These are phyloP conservation scores for Gouania willdenowi DNA, from an alignment of 2,797 vertebrate genomes.

Conservation along the genomic window DNA sequence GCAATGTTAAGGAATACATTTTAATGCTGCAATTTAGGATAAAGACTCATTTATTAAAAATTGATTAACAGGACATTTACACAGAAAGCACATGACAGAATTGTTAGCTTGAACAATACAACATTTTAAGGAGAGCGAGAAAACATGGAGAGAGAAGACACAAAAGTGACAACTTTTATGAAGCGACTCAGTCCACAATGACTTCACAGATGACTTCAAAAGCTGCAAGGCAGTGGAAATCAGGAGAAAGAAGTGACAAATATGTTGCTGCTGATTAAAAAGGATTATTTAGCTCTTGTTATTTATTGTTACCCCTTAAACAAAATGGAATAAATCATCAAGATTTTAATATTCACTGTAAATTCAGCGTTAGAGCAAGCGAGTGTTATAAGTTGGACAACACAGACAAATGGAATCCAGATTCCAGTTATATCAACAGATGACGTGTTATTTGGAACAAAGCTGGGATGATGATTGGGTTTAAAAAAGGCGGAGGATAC, in stretches of 20 bases:
- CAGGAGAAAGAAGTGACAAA: constrained; percentile 3
- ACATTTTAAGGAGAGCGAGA: constrained; percentile 37
- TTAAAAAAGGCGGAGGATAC: constrained; percentile 36
- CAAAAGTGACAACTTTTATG: constrained; percentile 52
- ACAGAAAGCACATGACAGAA: constrained; percentile 44
- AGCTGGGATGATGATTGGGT: constrained; percentile 47
- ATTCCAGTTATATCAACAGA: constrained; percentile 60
- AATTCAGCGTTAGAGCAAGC: constrained; percentile 14
- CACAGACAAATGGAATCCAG: constrained; percentile 63
- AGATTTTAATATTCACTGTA: constrained; percentile 7
- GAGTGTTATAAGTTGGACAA: constrained; percentile 55
- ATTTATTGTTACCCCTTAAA: too few relatives aligned
- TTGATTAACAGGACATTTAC: constrained; percentile 36
- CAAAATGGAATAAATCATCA: neutral
- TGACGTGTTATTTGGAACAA: constrained; percentile 56
- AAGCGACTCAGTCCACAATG: constrained; percentile 37
- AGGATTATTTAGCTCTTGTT: constrained; percentile 2
- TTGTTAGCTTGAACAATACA: constrained; percentile 42
- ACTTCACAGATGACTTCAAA: constrained; percentile 38
- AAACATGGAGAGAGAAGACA: constrained; percentile 57
- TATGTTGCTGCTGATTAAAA: neutral
- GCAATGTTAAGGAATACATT: neutral
- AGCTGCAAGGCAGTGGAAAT: constrained; percentile 17
- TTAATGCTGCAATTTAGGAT: constrained; percentile 24
- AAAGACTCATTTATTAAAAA: constrained; percentile 2